Conservation (phyloP, 2,113 vertebrate genomes). For the Cyphomyrus plagiostoma region DNA sequence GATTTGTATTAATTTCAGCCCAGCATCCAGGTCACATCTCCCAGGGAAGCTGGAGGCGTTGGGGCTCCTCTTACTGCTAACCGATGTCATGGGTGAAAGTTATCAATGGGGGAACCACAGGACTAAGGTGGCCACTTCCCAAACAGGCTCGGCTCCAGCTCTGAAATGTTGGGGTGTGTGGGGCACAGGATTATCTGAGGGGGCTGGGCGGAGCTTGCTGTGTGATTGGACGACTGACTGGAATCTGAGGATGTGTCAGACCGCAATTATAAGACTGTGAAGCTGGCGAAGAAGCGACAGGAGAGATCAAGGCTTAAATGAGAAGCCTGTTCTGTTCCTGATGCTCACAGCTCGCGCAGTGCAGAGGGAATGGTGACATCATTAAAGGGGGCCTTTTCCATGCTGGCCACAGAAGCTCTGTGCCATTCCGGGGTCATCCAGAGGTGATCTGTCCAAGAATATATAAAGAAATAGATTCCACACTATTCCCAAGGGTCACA, state of each 20-base stretch:
- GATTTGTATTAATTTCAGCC: neutral
- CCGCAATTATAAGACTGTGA: neutral
- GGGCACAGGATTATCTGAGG: neutral
- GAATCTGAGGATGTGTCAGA: neutral
- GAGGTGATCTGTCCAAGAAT: neutral
- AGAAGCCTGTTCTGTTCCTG: neutral
- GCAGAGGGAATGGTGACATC: neutral
- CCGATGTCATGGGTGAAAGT: neutral
- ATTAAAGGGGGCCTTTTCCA: neutral
- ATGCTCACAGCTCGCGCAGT: neutral
- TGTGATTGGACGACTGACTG: neutral
- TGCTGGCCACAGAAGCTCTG: neutral
- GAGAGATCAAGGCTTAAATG: neutral
- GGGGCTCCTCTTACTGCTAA: neutral
- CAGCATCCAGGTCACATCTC: neutral
- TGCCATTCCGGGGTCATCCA: neutral
- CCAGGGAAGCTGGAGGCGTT: neutral
- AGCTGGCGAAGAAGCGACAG: neutral
- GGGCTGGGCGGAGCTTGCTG: neutral
- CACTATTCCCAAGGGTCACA: neutral
- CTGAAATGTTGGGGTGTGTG: neutral
- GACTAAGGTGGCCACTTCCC: neutral
- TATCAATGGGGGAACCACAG: neutral
- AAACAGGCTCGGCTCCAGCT: neutral
- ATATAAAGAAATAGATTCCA: neutral